A percentile compares a stretch with the other conserved stretches of the same genome.
phyloP scores from a whole-genome alignment of 2,888 invertebrate species.

The Strigamia maritima region DNA sequence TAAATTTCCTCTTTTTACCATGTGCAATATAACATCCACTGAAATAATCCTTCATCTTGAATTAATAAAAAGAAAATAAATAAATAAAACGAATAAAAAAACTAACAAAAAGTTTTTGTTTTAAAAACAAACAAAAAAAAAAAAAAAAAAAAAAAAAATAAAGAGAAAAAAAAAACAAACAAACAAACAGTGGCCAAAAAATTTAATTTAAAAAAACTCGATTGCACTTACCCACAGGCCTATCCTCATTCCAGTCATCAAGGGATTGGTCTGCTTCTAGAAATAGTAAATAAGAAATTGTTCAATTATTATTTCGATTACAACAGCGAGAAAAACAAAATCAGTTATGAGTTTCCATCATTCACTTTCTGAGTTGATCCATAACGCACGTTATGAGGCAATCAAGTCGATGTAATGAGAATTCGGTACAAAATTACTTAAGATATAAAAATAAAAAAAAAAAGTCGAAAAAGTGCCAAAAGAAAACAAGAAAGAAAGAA shows the following conservation, averaged over 20 bases:
- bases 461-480: neutral
- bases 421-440: constrained; percentile 15
- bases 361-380: neutral
- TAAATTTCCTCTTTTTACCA: neutral
- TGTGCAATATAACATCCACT: neutral
- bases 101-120: neutral
- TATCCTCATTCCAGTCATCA: constrained; percentile 91
- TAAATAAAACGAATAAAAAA: neutral
- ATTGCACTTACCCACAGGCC: constrained; percentile 75
- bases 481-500: neutral
- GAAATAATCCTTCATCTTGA: neutral
- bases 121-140: neutral
- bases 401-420: constrained; percentile 10
- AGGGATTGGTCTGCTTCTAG: constrained; percentile 87
- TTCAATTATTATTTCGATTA: neutral
- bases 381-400: neutral
- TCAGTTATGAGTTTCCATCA: neutral
- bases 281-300: constrained; percentile 52
- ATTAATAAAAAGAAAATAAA: constrained; percentile 8
- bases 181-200: neutral
- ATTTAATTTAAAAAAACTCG: constrained; percentile 20
- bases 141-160: neutral
- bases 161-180: neutral
- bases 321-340: neutral
- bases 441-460: neutral